Conservation (phyloP, 2,797 vertebrate genomes). For the Enteromius thamalakanensis region DNA sequence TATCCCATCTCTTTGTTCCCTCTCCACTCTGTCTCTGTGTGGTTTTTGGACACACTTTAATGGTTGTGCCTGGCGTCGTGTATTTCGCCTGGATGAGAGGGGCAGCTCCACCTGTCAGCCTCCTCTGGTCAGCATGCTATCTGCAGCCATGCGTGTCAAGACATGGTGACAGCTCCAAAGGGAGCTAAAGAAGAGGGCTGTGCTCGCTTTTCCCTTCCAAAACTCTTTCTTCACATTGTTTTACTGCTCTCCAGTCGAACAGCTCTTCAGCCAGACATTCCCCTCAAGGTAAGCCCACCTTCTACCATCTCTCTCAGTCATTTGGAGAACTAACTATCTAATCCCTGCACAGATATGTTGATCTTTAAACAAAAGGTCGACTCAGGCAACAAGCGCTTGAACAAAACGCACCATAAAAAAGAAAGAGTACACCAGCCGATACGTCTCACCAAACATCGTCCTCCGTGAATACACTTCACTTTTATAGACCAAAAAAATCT, state of each 20-base stretch:
- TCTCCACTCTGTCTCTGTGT: slow-evolving; percentile 2
- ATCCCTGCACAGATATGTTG: slow-evolving; percentile 30
- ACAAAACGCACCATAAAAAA: slow-evolving; percentile 34
- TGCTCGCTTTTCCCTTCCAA: slow-evolving; percentile 14
- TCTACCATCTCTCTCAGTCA: slow-evolving; percentile 1
- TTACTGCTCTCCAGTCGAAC: neutral
- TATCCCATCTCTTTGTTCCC: slow-evolving; percentile 24
- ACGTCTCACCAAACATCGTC: neutral
- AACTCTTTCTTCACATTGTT: slow-evolving; percentile 8
- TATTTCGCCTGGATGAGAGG: slow-evolving; percentile 16
- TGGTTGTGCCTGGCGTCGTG: slow-evolving; percentile 25
- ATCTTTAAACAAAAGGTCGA: slow-evolving; percentile 36
- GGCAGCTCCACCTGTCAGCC: slow-evolving; percentile 53
- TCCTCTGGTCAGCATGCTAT: slow-evolving; percentile 50
- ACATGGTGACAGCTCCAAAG: slow-evolving; percentile 51
- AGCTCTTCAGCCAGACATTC: neutral
- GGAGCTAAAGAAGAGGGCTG: slow-evolving; percentile 17
- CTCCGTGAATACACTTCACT: slow-evolving; percentile 11
- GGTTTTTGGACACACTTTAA: slow-evolving; percentile 44
- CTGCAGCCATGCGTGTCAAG: slow-evolving; percentile 51
- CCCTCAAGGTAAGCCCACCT: slow-evolving; percentile 2
- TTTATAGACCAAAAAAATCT: slow-evolving; percentile 20
- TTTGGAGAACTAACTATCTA: slow-evolving; percentile 30
- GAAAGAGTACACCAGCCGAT: neutral
- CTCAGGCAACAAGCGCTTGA: slow-evolving; percentile 4